Evolutionary conservation across 2,888 invertebrate genomes (phyloP), one percentile per base, ranked within the genome.

Genomic region (Nomada ferruginata): DNA sequence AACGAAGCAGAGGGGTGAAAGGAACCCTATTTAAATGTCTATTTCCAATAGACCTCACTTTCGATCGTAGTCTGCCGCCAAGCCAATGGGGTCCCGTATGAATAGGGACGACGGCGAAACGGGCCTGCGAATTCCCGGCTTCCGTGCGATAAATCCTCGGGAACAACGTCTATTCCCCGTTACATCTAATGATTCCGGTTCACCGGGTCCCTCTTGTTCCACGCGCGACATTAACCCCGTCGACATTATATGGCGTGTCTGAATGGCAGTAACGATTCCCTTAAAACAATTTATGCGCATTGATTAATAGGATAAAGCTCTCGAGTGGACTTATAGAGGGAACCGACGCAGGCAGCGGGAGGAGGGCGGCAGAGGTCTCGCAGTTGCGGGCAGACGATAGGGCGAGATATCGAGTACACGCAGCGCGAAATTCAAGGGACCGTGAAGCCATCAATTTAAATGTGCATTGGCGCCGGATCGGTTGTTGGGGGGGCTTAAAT

Each of bases 231-330:
- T 87, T 87, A 87, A 87, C 86, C 86, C 80, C 76, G 70, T 60
- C 82, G 72, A 84, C 82, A 81, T 84, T 87, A 87, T 78, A 82
- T 76, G 82, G 79, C 70, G 76, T 70, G 88, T 83, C 85, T 81
- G 87, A 88, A 85, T 83, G 88, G 85, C 88, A 81, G 88, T 87
- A 88, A 88, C 88, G 88, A 88, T 88, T 88, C 89, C 84, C 87
- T 88, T 88, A 88, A 88, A 88, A 88, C 88, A 88, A 88, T 88
- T 88, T 88, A 88, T 88, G 88, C 88, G 89, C 88, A 88, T 88
- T 89, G 88, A 88, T 89, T 88, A 89, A 89, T 89, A 88, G 87
- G 88, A 85, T 89, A 85, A 87, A 85, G 85, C 89, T 87, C 89
- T 83, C 83, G 81, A 72, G 79, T 60, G 71, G 29, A 53, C 26